Conservation (phyloP, 2,797 vertebrate genomes). For the Erithacus rubecula region DNA sequence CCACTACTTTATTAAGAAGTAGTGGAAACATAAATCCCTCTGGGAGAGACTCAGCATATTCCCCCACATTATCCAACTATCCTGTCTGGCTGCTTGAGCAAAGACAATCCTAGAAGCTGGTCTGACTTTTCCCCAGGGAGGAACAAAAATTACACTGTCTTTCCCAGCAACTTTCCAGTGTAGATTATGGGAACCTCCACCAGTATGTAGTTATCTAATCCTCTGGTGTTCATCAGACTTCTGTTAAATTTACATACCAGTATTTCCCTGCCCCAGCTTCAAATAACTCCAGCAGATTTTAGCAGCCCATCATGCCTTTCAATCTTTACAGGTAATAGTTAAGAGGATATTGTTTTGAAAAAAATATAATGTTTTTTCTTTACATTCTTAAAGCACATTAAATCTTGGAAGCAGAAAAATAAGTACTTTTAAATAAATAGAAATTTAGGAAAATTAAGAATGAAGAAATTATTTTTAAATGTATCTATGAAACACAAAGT, state of each 20-base stretch:
- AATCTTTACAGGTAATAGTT: fast-evolving
- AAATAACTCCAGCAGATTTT: neutral
- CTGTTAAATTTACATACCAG: neutral
- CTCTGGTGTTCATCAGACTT: neutral
- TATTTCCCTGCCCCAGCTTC: neutral
- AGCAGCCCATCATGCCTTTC: neutral
- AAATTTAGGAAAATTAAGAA: neutral
- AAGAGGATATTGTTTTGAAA: neutral
- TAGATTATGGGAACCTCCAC: neutral
- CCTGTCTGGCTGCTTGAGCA: neutral
- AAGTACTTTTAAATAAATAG: neutral
- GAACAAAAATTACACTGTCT: neutral
- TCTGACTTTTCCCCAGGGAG: neutral
- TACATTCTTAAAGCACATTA: neutral
- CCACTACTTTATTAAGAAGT: neutral
- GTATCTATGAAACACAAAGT: neutral
- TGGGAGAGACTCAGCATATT: neutral
- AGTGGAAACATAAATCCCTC: neutral
- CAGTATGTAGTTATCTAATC: neutral
- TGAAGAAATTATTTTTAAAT: neutral
- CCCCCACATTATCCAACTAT: neutral
- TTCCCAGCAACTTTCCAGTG: neutral
- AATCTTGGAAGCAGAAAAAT: neutral
- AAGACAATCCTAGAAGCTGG: neutral
- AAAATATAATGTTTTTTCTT: neutral